These are phyloP conservation scores for Artibeus lituratus DNA, from an alignment of 2,797 vertebrate genomes.

Conservation along the genomic window DNA sequence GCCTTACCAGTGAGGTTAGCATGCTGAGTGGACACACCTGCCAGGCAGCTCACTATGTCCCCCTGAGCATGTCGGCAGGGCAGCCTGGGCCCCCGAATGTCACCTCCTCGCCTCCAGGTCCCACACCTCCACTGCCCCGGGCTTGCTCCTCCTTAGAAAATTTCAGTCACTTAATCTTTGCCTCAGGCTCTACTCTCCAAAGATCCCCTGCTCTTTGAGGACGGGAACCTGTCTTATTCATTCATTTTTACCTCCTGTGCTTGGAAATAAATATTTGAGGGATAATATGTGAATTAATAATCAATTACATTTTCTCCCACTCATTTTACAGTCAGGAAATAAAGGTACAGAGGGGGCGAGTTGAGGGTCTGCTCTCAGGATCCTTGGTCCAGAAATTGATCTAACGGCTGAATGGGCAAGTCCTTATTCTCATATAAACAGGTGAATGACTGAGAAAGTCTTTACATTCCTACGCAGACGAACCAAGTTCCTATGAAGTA, in stretches of 20 bases:
- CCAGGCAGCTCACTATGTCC: rapidly evolving
- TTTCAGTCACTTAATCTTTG: neutral
- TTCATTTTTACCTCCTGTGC: neutral
- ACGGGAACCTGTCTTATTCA: neutral
- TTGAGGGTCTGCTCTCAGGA: neutral
- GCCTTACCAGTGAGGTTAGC: rapidly evolving
- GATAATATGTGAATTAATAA: neutral
- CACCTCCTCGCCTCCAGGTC: neutral
- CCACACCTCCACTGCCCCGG: neutral
- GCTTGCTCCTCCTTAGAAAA: neutral
- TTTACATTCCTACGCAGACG: rapidly evolving
- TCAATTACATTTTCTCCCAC: neutral
- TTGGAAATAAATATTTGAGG: neutral
- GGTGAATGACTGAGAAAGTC: neutral
- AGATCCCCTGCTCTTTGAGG: neutral
- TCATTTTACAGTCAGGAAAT: neutral
- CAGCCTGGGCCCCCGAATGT: rapidly evolving
- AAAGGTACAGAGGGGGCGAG: neutral
- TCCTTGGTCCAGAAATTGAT: neutral
- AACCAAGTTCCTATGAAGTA: neutral
- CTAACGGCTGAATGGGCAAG: rapidly evolving
- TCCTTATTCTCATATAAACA: neutral
- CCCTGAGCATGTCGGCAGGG: rapidly evolving
- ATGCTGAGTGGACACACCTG: neutral
- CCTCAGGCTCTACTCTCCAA: neutral